Conservation (phyloP, 1,140 invertebrate species). For the Lasaia peninsularis region DNA sequence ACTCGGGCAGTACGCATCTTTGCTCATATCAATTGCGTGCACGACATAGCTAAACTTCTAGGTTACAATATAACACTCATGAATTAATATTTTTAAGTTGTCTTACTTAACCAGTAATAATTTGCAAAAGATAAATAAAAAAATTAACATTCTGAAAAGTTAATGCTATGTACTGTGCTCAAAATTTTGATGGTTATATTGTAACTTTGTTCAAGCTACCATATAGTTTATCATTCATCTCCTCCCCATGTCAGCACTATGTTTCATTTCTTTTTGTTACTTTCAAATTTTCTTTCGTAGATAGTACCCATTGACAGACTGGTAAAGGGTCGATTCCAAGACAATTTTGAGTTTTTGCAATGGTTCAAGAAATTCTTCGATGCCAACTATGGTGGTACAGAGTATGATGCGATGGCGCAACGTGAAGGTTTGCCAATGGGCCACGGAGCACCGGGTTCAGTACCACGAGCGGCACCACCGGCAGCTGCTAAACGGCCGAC, state of each 20-base stretch:
- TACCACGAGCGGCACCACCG: constrained; percentile 73
- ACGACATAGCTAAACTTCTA: neutral
- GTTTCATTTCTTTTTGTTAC: constrained; percentile 55
- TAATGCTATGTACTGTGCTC: too few relatives aligned
- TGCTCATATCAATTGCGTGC: constrained; percentile 26
- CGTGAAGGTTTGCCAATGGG: constrained; percentile 91
- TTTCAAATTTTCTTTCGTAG: constrained; percentile 80
- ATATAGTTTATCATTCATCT: neutral
- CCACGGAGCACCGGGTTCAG: constrained; percentile 77
- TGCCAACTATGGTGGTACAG: constrained; percentile 95
- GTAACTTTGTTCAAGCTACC: neutral
- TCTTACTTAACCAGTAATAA: too few relatives aligned
- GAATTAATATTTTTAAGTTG: too few relatives aligned
- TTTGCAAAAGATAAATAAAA: too few relatives aligned
- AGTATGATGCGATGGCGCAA: constrained; percentile 93
- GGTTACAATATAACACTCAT: too few relatives aligned
- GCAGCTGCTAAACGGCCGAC: constrained; percentile 60
- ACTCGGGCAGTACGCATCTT: constrained; percentile 68
- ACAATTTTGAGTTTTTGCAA: constrained; percentile 99
- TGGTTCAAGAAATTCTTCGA: constrained; percentile 99
- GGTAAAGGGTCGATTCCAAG: constrained; percentile 97
- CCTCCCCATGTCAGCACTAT: constrained; percentile 29
- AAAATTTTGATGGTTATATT: neutral
- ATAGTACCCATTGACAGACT: constrained; percentile 92
- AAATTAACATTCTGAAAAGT: too few relatives aligned